These are phyloP conservation scores for Drosophila ficusphila DNA, from an alignment of 1,140 invertebrate genomes.

Conservation along the genomic window DNA sequence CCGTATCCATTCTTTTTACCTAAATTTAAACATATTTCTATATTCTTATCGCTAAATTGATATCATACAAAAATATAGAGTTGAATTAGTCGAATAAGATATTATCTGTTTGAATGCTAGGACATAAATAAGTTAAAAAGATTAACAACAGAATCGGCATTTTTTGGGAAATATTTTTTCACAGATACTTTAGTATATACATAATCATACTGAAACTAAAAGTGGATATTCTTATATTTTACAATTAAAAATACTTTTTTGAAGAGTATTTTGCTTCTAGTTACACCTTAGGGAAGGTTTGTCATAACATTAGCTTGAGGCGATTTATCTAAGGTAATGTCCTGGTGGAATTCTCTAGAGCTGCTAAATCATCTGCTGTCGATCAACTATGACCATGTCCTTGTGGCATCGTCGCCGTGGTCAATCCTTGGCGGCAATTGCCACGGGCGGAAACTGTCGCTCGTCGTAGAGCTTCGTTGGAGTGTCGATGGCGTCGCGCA, in stretches of 20 bases:
- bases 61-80: constrained; percentile 32
- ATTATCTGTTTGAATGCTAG: constrained; percentile 7
- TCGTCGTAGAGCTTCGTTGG: constrained; percentile 82
- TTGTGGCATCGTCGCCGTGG: constrained; percentile 23
- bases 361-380: constrained; percentile 39
- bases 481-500: constrained; percentile 82
- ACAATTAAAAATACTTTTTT: constrained; percentile 62
- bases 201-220: constrained; percentile 15
- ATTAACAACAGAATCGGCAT: constrained; percentile 47
- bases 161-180: constrained; percentile 5
- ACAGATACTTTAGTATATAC: constrained; percentile 23
- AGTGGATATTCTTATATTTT: constrained; percentile 20
- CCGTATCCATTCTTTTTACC: constrained; percentile 12
- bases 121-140: constrained; percentile 34
- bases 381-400: constrained; percentile 49
- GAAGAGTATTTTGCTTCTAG: constrained; percentile 53
- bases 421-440: constrained; percentile 81
- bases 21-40: no score
- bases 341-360: constrained; percentile 22
- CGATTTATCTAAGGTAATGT: constrained; percentile 19
- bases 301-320: constrained; percentile 38
- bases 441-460: constrained; percentile 81
- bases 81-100: constrained; percentile 14
- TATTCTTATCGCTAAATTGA: constrained; percentile 26
- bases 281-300: constrained; percentile 34